Evolutionary conservation across 2,113 vertebrate species (phyloP).

Genomic region (Lethenteron reissneri): DNA sequence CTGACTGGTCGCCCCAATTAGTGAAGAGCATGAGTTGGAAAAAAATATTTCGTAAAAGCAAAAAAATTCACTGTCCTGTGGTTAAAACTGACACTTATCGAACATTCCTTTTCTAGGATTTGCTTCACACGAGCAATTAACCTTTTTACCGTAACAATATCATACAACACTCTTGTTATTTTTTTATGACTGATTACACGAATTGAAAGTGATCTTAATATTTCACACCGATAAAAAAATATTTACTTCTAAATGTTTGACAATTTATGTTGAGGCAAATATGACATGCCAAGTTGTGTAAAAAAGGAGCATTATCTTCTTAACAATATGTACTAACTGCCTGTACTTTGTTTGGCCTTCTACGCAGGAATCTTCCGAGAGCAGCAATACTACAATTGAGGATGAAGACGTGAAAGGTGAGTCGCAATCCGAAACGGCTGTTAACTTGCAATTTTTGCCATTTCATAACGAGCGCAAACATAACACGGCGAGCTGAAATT

Average conservation of each 20-base stretch:
- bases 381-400: constrained; percentile 82
- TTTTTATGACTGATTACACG: background rate
- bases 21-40: no score
- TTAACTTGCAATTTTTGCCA: no score
- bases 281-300: background rate
- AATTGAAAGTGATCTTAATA: background rate
- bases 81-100: no score
- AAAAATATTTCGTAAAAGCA: no score
- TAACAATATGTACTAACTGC: background rate
- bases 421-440: constrained; percentile 5
- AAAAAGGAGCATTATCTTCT: background rate
- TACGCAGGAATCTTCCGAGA: constrained; percentile 82
- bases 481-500: no score
- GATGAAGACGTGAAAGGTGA: constrained; percentile 96
- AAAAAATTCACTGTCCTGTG: no score
- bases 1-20: no score
- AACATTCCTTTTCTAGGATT: no score
- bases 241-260: background rate
- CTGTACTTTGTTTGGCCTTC: constrained; percentile 15
- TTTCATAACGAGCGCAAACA: no score
- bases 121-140: no score
- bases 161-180: background rate
- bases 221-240: background rate
- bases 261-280: background rate
- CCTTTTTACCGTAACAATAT: no score